Conservation (phyloP, 1,140 invertebrate species). For the Drosophila erecta region DNA sequence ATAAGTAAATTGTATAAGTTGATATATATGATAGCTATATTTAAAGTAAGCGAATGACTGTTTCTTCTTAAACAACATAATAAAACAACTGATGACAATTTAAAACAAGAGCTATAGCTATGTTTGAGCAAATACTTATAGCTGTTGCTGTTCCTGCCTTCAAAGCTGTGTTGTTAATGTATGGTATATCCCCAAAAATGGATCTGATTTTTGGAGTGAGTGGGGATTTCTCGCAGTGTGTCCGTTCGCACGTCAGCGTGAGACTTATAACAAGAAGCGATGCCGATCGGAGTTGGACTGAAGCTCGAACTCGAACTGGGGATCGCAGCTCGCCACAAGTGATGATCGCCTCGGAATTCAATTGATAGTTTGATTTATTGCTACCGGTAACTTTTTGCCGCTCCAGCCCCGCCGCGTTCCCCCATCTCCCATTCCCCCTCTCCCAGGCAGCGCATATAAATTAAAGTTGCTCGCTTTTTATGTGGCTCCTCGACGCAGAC, state of each 20-base stretch:
- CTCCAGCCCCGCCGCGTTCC: background rate
- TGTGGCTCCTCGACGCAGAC: slow-evolving; percentile 30
- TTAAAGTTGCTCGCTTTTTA: slow-evolving; percentile 70
- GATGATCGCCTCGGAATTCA: slow-evolving; percentile 84
- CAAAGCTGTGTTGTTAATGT: too few relatives aligned
- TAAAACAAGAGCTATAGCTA: too few relatives aligned
- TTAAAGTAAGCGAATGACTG: too few relatives aligned
- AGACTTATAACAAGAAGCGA: slow-evolving; percentile 75
- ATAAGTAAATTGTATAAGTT: too few relatives aligned
- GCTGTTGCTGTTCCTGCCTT: too few relatives aligned
- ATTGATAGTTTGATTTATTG: slow-evolving; percentile 85
- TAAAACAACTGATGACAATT: too few relatives aligned
- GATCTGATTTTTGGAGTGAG: background rate
- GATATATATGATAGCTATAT: too few relatives aligned
- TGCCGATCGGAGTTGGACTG: slow-evolving; percentile 28
- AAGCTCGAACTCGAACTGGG: slow-evolving; percentile 21
- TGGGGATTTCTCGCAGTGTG: slow-evolving; percentile 2
- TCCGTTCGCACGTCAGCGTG: slow-evolving; percentile 52
- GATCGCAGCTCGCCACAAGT: slow-evolving; percentile 64
- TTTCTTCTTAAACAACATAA: too few relatives aligned
- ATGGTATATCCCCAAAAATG: background rate
- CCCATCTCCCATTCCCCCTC: background rate
- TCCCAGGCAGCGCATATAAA: slow-evolving; percentile 64
- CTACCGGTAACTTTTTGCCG: slow-evolving; percentile 81
- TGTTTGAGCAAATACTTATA: too few relatives aligned